These are phyloP conservation scores for Dinocampus coccinellae DNA, from an alignment of 2,888 invertebrate species.

Conservation along the genomic window DNA sequence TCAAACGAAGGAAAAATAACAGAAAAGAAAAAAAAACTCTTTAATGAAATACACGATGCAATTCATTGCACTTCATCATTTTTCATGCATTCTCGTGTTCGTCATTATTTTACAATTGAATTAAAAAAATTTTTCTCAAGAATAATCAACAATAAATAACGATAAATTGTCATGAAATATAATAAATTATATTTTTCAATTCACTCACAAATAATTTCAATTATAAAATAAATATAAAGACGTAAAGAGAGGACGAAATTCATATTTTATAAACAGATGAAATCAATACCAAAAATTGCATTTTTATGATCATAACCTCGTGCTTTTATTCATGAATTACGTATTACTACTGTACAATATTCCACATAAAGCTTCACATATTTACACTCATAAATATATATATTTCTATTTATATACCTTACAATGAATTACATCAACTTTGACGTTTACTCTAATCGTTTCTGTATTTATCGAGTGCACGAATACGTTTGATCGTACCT, in stretches of 20 bases:
- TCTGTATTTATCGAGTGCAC: not conserved
- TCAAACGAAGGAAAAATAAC: slow-evolving; percentile 23
- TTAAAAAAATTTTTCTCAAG: no score
- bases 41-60: not conserved
- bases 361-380: not conserved
- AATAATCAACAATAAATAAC: not conserved
- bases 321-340: not conserved
- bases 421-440: not conserved
- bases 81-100: no score
- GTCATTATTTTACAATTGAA: no score
- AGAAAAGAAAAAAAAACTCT: no score
- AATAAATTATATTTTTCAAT: no score
- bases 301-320: slow-evolving; percentile 4
- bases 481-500: not conserved
- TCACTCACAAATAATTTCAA: no score
- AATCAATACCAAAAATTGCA: no score
- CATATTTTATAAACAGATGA: no score
- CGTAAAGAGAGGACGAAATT: no score
- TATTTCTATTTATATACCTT: not conserved
- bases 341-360: not conserved
- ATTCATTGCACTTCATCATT: no score
- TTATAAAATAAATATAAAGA: no score
- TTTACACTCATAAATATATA: not conserved
- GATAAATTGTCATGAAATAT: not conserved
- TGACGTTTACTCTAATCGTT: not conserved